Conservation (phyloP, 2,797 vertebrate species). For the Sebastes matsubarae region DNA sequence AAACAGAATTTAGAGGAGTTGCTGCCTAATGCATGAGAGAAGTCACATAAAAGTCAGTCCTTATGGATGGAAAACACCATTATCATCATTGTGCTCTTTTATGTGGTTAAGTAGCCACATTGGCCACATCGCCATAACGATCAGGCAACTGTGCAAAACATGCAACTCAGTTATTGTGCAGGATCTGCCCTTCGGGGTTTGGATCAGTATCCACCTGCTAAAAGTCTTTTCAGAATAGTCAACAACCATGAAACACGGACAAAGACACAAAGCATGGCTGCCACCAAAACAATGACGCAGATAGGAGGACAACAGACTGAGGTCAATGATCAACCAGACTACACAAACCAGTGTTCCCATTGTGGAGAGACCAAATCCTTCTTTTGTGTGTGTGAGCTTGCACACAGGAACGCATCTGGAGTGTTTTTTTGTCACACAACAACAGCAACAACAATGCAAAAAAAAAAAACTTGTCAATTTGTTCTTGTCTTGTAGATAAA, state of each 20-base stretch:
- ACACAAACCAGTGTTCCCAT: conserved; percentile 10
- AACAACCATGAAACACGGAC: conserved; percentile 49
- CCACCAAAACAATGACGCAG: conserved; percentile 46
- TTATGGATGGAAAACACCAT: conserved; percentile 2
- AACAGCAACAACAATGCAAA: background rate
- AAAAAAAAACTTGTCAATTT: conserved; percentile 10
- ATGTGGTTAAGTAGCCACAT: conserved; percentile 31
- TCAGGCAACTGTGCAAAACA: conserved; percentile 32
- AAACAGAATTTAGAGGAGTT: conserved; percentile 12
- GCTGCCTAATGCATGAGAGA: background rate
- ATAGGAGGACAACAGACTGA: conserved; percentile 41
- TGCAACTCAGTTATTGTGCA: conserved; percentile 17
- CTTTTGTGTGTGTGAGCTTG: background rate
- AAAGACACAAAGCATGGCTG: conserved; percentile 21
- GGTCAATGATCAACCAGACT: conserved; percentile 67
- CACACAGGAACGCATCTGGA: background rate
- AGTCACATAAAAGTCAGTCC: conserved; percentile 5
- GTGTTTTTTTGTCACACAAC: background rate
- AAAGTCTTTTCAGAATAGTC: conserved; percentile 46
- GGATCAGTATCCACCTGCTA: conserved; percentile 30
- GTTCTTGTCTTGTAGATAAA: background rate
- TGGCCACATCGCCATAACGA: conserved; percentile 18
- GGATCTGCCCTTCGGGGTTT: conserved; percentile 10
- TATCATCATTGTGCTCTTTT: conserved; percentile 17
- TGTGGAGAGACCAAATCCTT: background rate